Evolutionary conservation across 2,888 invertebrate genomes (phyloP).

Genomic region (Cheilosia variabilis): DNA sequence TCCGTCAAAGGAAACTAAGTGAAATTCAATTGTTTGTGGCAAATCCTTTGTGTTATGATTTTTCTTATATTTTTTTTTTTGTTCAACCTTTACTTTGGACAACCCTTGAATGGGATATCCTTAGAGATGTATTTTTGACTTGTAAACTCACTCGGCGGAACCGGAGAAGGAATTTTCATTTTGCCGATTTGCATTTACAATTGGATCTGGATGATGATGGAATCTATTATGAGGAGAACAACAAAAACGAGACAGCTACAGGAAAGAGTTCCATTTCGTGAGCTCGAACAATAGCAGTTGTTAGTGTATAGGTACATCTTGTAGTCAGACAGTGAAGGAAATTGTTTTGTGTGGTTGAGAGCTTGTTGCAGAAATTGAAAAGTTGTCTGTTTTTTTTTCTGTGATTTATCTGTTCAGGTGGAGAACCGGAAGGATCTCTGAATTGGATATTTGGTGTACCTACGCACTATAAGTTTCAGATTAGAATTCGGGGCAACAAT

Average conservation of each 20-base stretch:
- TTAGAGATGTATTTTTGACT: slow-evolving; percentile 44
- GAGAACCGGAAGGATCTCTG: not conserved
- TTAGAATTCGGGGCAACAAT: too few relatives aligned
- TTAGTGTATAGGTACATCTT: slow-evolving; percentile 23
- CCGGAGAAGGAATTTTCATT: slow-evolving; percentile 16
- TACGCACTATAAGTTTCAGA: too few relatives aligned
- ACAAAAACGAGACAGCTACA: not conserved
- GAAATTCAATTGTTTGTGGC: slow-evolving; percentile 69
- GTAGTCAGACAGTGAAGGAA: not conserved
- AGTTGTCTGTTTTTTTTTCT: not conserved
- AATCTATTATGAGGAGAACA: slow-evolving; percentile 46
- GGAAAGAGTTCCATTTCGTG: slow-evolving; percentile 50
- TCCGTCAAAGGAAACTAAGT: slow-evolving; percentile 45
- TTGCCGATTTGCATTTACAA: slow-evolving; percentile 49
- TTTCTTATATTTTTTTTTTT: not conserved
- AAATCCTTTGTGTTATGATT: slow-evolving; percentile 39
- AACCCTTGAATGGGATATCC: slow-evolving; percentile 43
- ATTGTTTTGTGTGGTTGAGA: not conserved
- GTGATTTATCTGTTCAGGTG: not conserved
- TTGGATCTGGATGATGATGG: slow-evolving; percentile 62
- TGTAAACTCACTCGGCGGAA: slow-evolving; percentile 24
- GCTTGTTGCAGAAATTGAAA: slow-evolving; percentile 3
- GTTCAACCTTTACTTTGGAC: slow-evolving; percentile 1
- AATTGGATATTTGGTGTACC: too few relatives aligned
- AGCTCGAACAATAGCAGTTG: slow-evolving; percentile 48